phyloP scores from a whole-genome alignment of 2,888 invertebrate genomes.

The Andrena fulva region DNA sequence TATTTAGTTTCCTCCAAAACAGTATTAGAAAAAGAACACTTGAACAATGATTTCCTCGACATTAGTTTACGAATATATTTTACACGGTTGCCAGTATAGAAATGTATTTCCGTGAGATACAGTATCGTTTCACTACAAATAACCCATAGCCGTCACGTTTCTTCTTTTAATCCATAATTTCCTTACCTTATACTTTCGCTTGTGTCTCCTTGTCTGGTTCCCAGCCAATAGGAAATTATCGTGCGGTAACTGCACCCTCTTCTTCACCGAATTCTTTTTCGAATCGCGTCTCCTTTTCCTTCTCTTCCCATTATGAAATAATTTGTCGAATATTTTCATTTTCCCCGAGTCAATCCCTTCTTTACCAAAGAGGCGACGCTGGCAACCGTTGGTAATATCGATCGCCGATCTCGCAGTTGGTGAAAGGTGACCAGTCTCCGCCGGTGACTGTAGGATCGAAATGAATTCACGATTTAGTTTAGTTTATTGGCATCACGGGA shows the following conservation, averaged over 20 bases:
- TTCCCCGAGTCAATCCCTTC: neutral
- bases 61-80: no score
- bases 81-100: neutral
- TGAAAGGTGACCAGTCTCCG: neutral
- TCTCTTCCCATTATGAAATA: constrained; percentile 36
- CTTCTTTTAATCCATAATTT: neutral
- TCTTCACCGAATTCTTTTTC: constrained; percentile 24
- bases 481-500: neutral
- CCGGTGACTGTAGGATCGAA: neutral
- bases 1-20: no score
- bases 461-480: neutral
- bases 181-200: constrained; percentile 40
- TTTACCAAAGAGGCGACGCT: neutral
- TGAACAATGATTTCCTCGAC: no score
- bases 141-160: neutral
- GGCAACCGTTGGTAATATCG: neutral
- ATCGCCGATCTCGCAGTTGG: neutral
- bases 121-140: no score
- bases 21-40: no score
- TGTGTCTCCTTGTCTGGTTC: constrained; percentile 37
- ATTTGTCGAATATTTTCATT: constrained; percentile 46
- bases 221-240: constrained; percentile 45
- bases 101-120: no score
- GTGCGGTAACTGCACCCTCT: constrained; percentile 16
- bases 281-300: constrained; percentile 37